Conservation (phyloP, 2,888 invertebrate genomes). For the Cataglyphis albicans region DNA sequence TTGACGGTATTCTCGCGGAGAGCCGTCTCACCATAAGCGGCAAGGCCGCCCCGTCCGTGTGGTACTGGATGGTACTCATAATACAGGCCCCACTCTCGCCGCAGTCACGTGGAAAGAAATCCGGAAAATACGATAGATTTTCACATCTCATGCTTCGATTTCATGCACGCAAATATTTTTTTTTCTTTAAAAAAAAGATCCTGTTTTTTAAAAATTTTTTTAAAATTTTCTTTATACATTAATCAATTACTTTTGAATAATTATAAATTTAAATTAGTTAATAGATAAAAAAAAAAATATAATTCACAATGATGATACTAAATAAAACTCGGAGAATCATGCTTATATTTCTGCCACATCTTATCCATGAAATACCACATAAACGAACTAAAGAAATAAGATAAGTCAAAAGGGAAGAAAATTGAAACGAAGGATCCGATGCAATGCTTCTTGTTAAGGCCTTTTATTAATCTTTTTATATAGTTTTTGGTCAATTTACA, state of each 20-base stretch:
- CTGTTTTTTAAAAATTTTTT: background rate
- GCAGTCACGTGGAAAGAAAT: conserved; percentile 23
- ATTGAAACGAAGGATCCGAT: background rate
- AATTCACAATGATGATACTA: background rate
- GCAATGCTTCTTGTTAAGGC: conserved; percentile 60
- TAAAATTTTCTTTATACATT: background rate
- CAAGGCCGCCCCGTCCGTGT: conserved; percentile 79
- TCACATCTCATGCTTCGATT: background rate
- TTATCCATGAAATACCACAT: background rate
- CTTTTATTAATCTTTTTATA: conserved; percentile 68
- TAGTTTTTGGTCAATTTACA: conserved; percentile 74
- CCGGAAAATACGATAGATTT: conserved; percentile 35
- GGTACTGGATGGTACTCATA: conserved; percentile 75
- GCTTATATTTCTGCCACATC: background rate
- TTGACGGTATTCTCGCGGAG: conserved; percentile 66
- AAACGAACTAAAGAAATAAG: background rate
- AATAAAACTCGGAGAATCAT: background rate
- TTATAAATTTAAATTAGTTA: background rate
- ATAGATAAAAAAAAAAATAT: background rate
- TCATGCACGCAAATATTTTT: background rate
- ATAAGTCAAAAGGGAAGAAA: background rate
- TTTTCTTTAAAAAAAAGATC: too few relatives aligned
- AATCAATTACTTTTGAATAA: conserved; percentile 5
- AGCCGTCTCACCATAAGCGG: conserved; percentile 81
- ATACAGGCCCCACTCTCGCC: conserved; percentile 70